phyloP scores from a whole-genome alignment of 2,113 vertebrate genomes.

The Archilochus colubris region DNA sequence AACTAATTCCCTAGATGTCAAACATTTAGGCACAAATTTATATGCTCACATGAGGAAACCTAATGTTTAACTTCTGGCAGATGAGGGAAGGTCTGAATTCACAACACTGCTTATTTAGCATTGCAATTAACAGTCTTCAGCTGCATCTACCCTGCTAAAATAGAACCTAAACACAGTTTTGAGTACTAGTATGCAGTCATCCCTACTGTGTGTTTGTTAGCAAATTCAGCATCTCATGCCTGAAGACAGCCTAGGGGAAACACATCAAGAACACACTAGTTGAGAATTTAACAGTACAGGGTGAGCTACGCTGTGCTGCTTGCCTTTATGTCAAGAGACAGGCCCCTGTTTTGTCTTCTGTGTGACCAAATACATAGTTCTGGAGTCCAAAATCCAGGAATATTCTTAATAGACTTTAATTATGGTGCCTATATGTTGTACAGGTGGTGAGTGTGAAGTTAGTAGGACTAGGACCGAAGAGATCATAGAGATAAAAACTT shows the following conservation, averaged over 20 bases:
- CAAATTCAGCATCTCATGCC: neutral
- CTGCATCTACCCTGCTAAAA: neutral
- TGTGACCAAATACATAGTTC: neutral
- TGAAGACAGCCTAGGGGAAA: neutral
- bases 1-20: neutral
- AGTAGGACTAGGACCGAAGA: neutral
- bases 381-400: neutral
- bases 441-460: neutral
- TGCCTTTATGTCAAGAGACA: neutral
- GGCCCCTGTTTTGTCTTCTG: neutral
- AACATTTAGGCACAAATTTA: neutral
- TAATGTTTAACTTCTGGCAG: neutral
- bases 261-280: neutral
- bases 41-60: neutral
- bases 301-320: neutral
- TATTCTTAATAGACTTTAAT: neutral
- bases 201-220: neutral
- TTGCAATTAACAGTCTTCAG: neutral
- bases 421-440: neutral
- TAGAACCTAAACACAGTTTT: neutral
- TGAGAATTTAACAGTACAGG: neutral
- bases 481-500: neutral
- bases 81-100: neutral
- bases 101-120: neutral
- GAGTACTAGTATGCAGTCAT: neutral